phyloP scores from a whole-genome alignment of 2,797 vertebrate species.

The Florisuga fusca region DNA sequence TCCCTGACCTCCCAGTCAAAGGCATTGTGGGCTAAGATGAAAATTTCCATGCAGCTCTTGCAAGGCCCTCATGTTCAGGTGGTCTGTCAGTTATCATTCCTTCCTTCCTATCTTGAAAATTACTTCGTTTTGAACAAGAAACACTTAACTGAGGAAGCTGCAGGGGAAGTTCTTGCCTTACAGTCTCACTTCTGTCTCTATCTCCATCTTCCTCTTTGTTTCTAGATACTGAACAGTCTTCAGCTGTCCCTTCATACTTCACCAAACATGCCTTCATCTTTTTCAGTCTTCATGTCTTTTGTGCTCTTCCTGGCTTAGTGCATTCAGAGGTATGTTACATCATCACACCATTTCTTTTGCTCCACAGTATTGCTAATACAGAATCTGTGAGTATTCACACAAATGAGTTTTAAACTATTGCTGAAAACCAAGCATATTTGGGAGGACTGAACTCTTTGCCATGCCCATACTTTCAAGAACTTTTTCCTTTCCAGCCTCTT shows the following conservation, averaged over 20 bases:
- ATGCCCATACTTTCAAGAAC: not conserved
- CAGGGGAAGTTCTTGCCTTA: not conserved
- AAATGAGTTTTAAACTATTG: not conserved
- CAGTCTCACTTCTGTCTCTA: not conserved
- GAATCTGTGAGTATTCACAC: not conserved
- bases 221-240: not conserved
- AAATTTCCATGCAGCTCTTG: not conserved
- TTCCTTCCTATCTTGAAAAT: not conserved
- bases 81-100: not conserved
- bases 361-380: not conserved
- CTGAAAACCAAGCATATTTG: not conserved
- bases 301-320: not conserved
- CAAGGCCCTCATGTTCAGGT: not conserved
- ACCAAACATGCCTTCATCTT: not conserved
- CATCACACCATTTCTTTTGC: not conserved
- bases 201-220: not conserved
- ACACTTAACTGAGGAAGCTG: not conserved
- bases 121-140: not conserved
- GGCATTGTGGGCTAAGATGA: not conserved
- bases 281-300: not conserved
- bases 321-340: not conserved
- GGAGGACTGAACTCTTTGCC: not conserved
- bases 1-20: not conserved
- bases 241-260: not conserved
- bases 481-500: not conserved